Evolutionary conservation across 2,797 vertebrate species (phyloP).

Genomic region (Clamator glandarius): DNA sequence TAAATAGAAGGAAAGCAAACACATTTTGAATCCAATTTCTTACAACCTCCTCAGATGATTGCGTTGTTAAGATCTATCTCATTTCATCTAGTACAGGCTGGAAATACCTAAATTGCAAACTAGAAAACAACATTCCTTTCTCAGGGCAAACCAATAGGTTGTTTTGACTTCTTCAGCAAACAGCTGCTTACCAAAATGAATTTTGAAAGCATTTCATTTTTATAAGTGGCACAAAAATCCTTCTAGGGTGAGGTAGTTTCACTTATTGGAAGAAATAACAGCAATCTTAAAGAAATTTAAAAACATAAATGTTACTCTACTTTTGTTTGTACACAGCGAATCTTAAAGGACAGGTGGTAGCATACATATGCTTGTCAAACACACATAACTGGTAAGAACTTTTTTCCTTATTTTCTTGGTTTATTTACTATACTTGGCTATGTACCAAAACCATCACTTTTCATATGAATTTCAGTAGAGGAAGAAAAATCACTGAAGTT

Average conservation of each 20-base stretch:
- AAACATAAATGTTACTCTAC: not conserved
- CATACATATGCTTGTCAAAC: not conserved
- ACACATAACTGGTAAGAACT: not conserved
- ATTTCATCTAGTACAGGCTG: not conserved
- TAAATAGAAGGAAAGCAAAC: slow-evolving; percentile 3
- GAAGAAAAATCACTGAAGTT: not conserved
- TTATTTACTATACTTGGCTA: not conserved
- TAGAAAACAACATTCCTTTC: not conserved
- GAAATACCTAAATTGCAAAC: not conserved
- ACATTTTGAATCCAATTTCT: not conserved
- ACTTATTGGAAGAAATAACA: not conserved
- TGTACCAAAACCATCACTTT: not conserved
- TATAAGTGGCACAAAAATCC: not conserved
- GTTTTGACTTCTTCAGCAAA: slow-evolving; percentile 6
- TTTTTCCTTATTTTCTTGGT: not conserved
- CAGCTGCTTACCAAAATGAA: not conserved
- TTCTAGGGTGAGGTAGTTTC: not conserved
- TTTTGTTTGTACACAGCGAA: not conserved
- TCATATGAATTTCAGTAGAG: not conserved
- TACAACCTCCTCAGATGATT: not conserved
- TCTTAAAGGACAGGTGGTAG: not conserved
- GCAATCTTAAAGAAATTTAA: not conserved
- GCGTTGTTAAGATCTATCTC: not conserved
- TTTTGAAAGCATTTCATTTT: not conserved
- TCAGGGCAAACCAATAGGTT: not conserved